These are phyloP conservation scores for Andrena bucephala DNA, from an alignment of 2,888 invertebrate genomes.

Conservation along the genomic window DNA sequence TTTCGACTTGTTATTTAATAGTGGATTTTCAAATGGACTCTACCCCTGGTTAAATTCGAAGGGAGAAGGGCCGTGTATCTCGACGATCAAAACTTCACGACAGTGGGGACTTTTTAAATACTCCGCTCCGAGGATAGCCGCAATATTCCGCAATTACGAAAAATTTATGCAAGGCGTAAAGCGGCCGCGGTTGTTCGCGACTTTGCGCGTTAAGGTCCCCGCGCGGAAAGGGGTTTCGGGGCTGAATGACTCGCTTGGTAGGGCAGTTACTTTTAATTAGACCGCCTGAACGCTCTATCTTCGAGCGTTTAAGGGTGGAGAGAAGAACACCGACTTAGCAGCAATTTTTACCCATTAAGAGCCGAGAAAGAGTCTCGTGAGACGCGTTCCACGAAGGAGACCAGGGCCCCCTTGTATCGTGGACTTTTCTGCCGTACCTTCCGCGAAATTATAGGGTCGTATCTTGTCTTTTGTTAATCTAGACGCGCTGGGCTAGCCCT, in stretches of 20 bases:
- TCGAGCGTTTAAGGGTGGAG: conserved; percentile 59
- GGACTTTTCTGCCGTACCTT: conserved; percentile 25
- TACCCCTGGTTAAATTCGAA: too few relatives aligned
- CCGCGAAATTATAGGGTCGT: background rate
- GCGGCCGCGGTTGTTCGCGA: conserved; percentile 28
- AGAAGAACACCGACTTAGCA: conserved; percentile 71
- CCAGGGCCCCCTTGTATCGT: conserved; percentile 26
- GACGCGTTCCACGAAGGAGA: conserved; percentile 41
- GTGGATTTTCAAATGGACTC: too few relatives aligned
- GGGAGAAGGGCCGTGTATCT: background rate
- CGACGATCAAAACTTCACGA: background rate
- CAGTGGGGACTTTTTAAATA: background rate
- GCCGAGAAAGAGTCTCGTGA: conserved; percentile 61
- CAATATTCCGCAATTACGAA: conserved; percentile 54
- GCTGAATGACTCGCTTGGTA: conserved; percentile 44
- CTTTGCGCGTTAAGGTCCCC: conserved; percentile 47
- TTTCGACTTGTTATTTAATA: too few relatives aligned
- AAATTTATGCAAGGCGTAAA: conserved; percentile 50
- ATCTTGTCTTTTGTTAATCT: background rate
- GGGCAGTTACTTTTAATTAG: conserved; percentile 81
- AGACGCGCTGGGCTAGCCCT: background rate
- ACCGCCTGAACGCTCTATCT: conserved; percentile 72
- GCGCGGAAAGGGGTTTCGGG: conserved; percentile 38
- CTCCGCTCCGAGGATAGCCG: background rate
- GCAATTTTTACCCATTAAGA: conserved; percentile 80